phyloP scores from a whole-genome alignment of 2,113 vertebrate genomes.

The Gracilinanus agilis region DNA sequence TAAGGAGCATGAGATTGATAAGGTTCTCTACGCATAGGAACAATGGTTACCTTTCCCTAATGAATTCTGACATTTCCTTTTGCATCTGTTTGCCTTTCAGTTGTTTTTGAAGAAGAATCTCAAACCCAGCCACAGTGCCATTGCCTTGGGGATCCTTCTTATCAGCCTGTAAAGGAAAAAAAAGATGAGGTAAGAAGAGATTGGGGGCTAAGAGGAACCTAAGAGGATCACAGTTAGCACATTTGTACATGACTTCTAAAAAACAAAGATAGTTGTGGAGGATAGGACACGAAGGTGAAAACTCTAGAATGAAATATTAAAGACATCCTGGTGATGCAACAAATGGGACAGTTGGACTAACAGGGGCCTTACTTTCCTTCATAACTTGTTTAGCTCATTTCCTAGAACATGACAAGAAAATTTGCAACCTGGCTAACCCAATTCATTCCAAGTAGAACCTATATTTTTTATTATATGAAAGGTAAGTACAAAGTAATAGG shows the following conservation, averaged over 20 bases:
- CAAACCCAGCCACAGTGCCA: conserved; percentile 92
- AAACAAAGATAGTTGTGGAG: neutral
- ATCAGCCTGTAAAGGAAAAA: conserved; percentile 88
- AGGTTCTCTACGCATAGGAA: accelerated
- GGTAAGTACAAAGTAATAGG: neutral
- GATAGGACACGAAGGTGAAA: neutral
- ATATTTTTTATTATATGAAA: neutral
- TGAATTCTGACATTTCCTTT: conserved; percentile 99
- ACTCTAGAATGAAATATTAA: neutral
- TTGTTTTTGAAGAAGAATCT: conserved; percentile 97
- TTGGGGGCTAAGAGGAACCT: neutral
- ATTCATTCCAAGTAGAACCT: neutral
- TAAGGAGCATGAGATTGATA: neutral
- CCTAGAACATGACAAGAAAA: neutral
- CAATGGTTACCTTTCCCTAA: conserved; percentile 93
- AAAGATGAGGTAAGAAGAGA: conserved; percentile 18
- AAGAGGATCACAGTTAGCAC: neutral
- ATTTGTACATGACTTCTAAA: neutral
- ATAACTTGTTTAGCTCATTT: neutral
- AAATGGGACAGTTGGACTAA: neutral
- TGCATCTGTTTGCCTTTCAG: conserved; percentile 99
- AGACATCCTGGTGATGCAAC: neutral
- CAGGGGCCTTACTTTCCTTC: neutral
- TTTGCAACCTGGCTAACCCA: neutral
- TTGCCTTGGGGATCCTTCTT: conserved; percentile 96